These are phyloP conservation scores for Corythornis cristatus DNA, from an alignment of 2,113 vertebrate genomes.

Conservation along the genomic window DNA sequence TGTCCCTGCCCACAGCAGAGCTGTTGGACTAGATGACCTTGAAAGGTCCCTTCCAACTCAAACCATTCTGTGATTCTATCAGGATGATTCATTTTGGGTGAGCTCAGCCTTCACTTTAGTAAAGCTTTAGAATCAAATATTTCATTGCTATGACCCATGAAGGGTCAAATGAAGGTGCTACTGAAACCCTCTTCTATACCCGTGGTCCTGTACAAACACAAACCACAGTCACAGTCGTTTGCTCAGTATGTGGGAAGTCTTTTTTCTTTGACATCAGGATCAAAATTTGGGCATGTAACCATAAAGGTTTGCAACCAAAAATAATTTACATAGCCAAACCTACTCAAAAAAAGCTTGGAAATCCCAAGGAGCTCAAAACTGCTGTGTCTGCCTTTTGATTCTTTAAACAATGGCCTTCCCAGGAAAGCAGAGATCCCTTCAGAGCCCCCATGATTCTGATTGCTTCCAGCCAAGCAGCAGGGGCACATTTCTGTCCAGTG, in stretches of 20 bases:
- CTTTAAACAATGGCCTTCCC: background rate
- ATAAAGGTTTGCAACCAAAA: background rate
- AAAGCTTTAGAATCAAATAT: background rate
- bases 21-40: background rate
- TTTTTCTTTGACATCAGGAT: background rate
- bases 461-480: constrained; percentile 20
- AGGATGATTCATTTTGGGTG: background rate
- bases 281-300: background rate
- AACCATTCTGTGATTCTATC: background rate
- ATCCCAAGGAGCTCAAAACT: background rate
- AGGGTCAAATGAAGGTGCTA: background rate
- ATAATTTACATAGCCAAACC: background rate
- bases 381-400: background rate
- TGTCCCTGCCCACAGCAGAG: background rate
- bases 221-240: accelerated
- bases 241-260: background rate
- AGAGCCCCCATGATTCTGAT: background rate
- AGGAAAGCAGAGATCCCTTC: constrained; percentile 31
- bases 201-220: background rate
- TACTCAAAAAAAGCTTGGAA: background rate
- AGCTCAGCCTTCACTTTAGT: background rate
- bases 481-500: background rate
- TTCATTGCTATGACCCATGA: background rate
- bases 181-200: background rate
- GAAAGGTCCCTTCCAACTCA: background rate